These are phyloP conservation scores for Druceiella hillmani DNA, from an alignment of 2,888 invertebrate species.

Conservation along the genomic window DNA sequence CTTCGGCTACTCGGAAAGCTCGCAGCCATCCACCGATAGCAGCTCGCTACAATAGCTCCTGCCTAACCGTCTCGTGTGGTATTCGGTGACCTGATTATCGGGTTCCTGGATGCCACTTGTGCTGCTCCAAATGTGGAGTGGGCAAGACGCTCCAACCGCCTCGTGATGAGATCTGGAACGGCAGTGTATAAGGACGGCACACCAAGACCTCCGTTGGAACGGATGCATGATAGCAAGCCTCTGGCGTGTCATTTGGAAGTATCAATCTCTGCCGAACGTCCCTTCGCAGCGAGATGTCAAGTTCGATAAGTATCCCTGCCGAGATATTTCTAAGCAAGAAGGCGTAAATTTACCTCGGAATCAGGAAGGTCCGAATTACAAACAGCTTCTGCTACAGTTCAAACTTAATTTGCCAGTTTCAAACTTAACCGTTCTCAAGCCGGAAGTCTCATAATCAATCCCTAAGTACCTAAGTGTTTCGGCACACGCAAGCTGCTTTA, in stretches of 20 bases:
- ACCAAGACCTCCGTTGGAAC: constrained; percentile 23
- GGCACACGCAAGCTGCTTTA: constrained; percentile 24
- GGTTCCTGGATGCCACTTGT: no score
- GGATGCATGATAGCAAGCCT: constrained; percentile 28
- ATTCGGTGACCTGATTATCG: neutral
- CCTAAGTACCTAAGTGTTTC: constrained; percentile 28
- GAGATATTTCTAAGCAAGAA: constrained; percentile 28
- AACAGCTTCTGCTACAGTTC: constrained; percentile 34
- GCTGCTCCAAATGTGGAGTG: constrained; percentile 19
- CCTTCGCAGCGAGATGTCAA: constrained; percentile 28
- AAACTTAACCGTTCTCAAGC: no score
- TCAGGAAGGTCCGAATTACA: constrained; percentile 29
- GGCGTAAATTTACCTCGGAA: constrained; percentile 32
- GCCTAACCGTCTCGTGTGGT: no score
- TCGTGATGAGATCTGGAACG: constrained; percentile 21
- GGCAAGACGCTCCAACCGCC: constrained; percentile 23
- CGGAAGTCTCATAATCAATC: constrained; percentile 28
- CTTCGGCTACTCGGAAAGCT: constrained; percentile 14
- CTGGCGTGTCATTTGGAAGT: constrained; percentile 28
- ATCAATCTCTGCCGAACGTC: constrained; percentile 27
- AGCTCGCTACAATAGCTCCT: constrained; percentile 6
- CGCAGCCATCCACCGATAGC: constrained; percentile 23
- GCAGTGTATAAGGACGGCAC: constrained; percentile 26
- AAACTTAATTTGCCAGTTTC: constrained; percentile 19
- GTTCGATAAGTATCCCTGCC: constrained; percentile 19